Percentiles rank a stretch among this genome's conserved stretches.
phyloP scores from a whole-genome alignment of 2,888 invertebrate species.

The Amblyjoppa proteus region DNA sequence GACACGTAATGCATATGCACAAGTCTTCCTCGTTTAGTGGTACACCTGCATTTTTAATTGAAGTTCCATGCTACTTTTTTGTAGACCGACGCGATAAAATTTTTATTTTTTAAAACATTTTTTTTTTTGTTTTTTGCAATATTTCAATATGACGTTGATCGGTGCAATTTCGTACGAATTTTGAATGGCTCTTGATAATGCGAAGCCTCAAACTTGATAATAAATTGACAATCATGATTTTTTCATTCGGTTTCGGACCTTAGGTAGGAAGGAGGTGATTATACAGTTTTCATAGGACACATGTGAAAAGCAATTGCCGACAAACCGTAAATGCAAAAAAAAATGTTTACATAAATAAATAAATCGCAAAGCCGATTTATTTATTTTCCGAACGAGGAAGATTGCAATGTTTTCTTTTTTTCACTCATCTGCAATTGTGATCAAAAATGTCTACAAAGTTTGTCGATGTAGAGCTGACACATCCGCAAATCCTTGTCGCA shows the following conservation, averaged over 20 bases:
- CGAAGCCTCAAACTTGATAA: background rate
- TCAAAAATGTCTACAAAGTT: background rate
- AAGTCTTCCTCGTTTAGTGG: background rate
- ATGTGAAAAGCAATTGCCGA: background rate
- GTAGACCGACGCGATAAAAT: background rate
- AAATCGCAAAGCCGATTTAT: background rate
- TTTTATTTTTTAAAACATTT: background rate
- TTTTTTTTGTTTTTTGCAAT: no score
- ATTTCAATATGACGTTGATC: no score
- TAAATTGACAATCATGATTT: background rate
- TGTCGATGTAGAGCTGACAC: background rate
- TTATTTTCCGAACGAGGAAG: background rate
- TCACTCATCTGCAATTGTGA: background rate
- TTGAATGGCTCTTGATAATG: background rate
- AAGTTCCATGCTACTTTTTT: no score
- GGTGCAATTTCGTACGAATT: no score
- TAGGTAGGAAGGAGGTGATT: background rate
- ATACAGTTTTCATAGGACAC: background rate
- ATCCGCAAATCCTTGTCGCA: constrained; percentile 32
- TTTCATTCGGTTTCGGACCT: background rate
- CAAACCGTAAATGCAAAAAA: background rate
- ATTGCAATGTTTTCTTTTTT: background rate
- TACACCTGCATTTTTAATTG: no score
- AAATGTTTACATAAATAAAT: background rate
- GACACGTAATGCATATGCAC: background rate